Base-by-base conservation (phyloP, 2,113 vertebrate species). In the Leptosomus discolor region DNA sequence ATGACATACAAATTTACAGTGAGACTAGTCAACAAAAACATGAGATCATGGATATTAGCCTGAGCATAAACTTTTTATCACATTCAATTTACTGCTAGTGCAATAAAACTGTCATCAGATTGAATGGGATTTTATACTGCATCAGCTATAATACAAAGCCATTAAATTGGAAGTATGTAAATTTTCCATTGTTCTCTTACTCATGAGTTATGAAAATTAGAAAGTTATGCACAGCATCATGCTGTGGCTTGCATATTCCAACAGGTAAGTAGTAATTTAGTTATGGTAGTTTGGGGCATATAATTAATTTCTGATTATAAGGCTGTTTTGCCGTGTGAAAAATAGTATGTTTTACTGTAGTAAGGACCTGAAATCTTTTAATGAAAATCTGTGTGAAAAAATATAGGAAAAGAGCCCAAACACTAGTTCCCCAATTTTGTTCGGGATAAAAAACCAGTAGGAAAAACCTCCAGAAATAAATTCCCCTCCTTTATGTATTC, bases 21-120 rank as follows among this genome's bases (percentile, higher is more conserved):
- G 45, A 85, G 53, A 37, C 48, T 57, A 88, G 65, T 76, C 80
- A 91, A 39, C 19, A 68, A 58, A 78, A 43, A 29, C 57, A 18
- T 27, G 36, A 61, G 67, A 73, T 73, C 14, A 37, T 48, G 18
- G 30, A 18, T 89, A 88, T 88, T 88, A 88, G n/a, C 43, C 65
- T 93, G 50, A 94, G 67, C 81, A 37, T 93, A 73, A 94, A 50
- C 46, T 85, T 87, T 64, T 23, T 71, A 8, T 89, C 89, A 24
- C 17, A 53, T 94, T 89, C 48, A 71, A 8, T 91, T 95, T 94
- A 79, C 61, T 85, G 12, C 46, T 26, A 27, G 7, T 88, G 65
- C 36, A 93, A 82, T 96, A 90, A 90, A 88, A 53, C 65, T 85
- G 81, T 93, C 78, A 37, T 79, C 39, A 81, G 43, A 68, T 90